Evolutionary conservation across 53 echinoderm and acorn worm species (phyloP).

Genomic region (Stichopus horrens): DNA sequence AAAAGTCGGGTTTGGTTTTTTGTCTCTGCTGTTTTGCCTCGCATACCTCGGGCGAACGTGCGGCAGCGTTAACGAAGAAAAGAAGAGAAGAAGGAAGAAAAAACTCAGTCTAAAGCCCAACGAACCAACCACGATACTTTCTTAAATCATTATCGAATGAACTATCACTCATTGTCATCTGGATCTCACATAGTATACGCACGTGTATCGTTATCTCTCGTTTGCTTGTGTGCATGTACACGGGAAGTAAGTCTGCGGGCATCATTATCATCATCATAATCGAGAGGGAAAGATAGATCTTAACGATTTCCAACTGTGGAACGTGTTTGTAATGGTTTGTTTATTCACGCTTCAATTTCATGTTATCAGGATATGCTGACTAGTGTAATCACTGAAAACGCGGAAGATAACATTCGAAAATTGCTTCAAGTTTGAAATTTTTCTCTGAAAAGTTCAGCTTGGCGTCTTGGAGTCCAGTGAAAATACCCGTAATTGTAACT

Average conservation of each 20-base stretch:
- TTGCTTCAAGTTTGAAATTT: too few relatives aligned
- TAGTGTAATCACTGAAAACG: background rate
- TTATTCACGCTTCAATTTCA: background rate
- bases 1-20: slow-evolving; percentile 34
- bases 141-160: slow-evolving; percentile 5
- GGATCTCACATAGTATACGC: background rate
- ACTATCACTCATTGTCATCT: background rate
- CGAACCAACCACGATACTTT: slow-evolving; percentile 14
- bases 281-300: background rate
- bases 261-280: background rate
- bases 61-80: background rate
- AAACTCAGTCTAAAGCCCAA: background rate
- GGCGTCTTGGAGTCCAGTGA: too few relatives aligned
- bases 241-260: slow-evolving; percentile 7
- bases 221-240: background rate
- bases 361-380: background rate
- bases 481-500: too few relatives aligned
- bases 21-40: background rate
- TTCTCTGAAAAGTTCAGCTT: too few relatives aligned
- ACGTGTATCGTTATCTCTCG: background rate
- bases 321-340: background rate
- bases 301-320: background rate
- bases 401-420: too few relatives aligned
- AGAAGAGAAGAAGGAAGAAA: too few relatives aligned
- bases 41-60: slow-evolving; percentile 18